These are phyloP conservation scores for Drosophila tsacasi DNA, from an alignment of 1,140 invertebrate genomes.

Conservation along the genomic window DNA sequence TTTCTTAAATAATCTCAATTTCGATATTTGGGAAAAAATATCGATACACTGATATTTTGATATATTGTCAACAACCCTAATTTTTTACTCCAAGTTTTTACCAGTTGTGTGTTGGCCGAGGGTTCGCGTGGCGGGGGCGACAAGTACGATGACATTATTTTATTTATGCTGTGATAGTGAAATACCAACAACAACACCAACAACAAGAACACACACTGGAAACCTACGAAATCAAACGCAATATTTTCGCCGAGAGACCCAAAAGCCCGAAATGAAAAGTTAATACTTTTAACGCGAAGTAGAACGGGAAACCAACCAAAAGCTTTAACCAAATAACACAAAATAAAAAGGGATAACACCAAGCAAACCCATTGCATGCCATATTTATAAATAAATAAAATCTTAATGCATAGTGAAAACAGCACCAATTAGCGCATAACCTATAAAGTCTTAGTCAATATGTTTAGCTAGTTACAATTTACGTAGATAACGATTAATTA, in stretches of 20 bases:
- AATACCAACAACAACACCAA: slow-evolving; percentile 66
- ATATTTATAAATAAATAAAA: slow-evolving; percentile 45
- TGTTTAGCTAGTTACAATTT: slow-evolving; percentile 80
- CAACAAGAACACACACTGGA: slow-evolving; percentile 23
- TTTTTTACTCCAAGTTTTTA: no score
- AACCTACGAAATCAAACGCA: slow-evolving; percentile 62
- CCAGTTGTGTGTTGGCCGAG: slow-evolving; percentile 42
- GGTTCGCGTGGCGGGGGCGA: slow-evolving; percentile 65
- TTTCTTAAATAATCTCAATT: no score
- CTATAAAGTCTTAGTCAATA: slow-evolving; percentile 67
- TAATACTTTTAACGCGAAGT: slow-evolving; percentile 19
- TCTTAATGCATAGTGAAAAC: slow-evolving; percentile 62
- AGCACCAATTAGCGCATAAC: slow-evolving; percentile 79
- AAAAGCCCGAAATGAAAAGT: slow-evolving; percentile 23
- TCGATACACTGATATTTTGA: no score
- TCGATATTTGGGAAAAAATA: no score
- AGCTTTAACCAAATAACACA: slow-evolving; percentile 53
- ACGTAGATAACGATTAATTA: slow-evolving; percentile 61
- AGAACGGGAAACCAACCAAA: slow-evolving; percentile 42
- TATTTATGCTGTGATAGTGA: slow-evolving; percentile 82
- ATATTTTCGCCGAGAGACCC: slow-evolving; percentile 62
- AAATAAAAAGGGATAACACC: slow-evolving; percentile 61
- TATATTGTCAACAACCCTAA: no score
- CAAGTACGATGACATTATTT: slow-evolving; percentile 63
- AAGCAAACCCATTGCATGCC: slow-evolving; percentile 49